Base-by-base conservation (phyloP, 2,113 vertebrate genomes). In the Illadopsis cleaveri region DNA sequence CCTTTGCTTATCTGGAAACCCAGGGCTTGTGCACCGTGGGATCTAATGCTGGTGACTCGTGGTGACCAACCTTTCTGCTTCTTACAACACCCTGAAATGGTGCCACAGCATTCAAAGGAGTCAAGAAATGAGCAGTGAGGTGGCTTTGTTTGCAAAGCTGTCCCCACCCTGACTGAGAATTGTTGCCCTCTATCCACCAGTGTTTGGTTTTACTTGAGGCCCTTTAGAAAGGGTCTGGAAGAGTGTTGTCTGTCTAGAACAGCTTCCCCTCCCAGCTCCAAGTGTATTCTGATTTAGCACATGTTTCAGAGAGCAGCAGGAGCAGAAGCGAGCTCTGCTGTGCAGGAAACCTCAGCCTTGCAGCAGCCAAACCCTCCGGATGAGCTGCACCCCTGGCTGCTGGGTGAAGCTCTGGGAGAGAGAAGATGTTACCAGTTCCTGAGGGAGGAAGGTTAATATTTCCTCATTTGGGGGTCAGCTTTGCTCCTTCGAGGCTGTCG, bases 1-100 rank as follows among this genome's bases (percentile, higher is more conserved):
- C 82, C 76, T 95, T 44, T 78, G 88, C 85, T 94, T 48, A 88
- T 94, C 95, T 85, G 94, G 90, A 81, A 93, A 62, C 51, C 79
- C 85, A 42, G 85, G 79, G 82, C 82, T 96, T 3, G 94, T 82
- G 62, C 15, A 0, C 47, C 0, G 6, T 48, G 35, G 21, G 7
- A 21, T 88, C 91, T 86, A 56, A 17, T 5, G 8, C 4, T 3
- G 64, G 62, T 70, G 85, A 12, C 75, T 96, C 40, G 14, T 3
- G 47, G 72, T 1, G 9, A 70, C 48, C 79, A 88, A 78, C 93
- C 68, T 84, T 64, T 24, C 85, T 56, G 3, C 78, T 60, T 27
- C 19, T 64, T 86, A 18, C 9, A 72, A 9, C 75, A 48, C 71
- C 79, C 82, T 18, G 35, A 80, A 62, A 57, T 4, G 8, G 58